Conservation (phyloP, 1,140 invertebrate species). For the Gonatopus flavifemur region DNA sequence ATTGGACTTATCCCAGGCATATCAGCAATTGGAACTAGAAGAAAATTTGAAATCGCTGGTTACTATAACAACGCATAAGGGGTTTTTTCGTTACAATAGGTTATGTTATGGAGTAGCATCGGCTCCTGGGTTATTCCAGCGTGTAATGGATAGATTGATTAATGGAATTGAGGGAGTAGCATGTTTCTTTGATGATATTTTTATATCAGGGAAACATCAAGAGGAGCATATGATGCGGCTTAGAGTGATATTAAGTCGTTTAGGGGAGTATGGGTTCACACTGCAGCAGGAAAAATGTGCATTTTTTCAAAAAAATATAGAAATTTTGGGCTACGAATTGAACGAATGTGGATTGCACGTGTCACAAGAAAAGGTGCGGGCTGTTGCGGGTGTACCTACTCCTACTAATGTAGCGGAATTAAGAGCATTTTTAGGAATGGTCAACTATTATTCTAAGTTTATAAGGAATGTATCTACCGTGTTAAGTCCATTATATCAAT, state of each 20-base stretch:
- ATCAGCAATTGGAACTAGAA: neutral
- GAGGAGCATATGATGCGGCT: neutral
- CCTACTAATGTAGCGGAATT: neutral
- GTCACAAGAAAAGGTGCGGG: slow-evolving; percentile 1
- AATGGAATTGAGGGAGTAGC: neutral
- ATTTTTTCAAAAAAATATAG: neutral
- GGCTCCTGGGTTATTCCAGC: slow-evolving; percentile 4
- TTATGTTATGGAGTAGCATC: slow-evolving; percentile 1
- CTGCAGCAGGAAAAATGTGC: slow-evolving; percentile 1
- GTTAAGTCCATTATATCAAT: no score
- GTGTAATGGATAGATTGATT: slow-evolving; percentile 5
- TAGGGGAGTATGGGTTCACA: neutral
- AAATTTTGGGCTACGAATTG: slow-evolving; percentile 4
- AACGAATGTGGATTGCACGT: neutral
- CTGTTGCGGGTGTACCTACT: neutral
- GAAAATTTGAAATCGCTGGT: neutral
- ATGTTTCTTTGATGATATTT: slow-evolving; percentile 9
- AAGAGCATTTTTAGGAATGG: slow-evolving; percentile 1
- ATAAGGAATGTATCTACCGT: slow-evolving; percentile 3
- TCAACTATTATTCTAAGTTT: slow-evolving; percentile 12
- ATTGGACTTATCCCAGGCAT: neutral
- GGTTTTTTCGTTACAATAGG: slow-evolving; percentile 1
- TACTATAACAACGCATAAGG: neutral
- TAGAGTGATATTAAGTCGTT: neutral
- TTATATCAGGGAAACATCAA: neutral